Evolutionary conservation across 1,140 invertebrate genomes (phyloP).

Genomic region (Mizuhopecten yessoensis): DNA sequence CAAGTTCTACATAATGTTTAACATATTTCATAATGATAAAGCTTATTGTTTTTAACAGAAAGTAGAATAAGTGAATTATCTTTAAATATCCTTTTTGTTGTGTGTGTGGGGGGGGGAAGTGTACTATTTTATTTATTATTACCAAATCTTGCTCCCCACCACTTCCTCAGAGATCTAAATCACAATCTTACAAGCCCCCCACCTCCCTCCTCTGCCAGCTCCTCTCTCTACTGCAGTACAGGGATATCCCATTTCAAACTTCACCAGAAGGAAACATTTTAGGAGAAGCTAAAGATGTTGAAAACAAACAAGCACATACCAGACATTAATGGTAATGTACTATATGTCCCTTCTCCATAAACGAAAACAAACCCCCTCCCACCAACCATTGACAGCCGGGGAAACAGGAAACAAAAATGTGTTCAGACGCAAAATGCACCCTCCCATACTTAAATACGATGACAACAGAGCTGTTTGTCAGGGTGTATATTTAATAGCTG

Average conservation of each 20-base stretch:
- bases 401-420: neutral
- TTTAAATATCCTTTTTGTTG: too few relatives aligned
- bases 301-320: neutral
- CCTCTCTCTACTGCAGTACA: neutral
- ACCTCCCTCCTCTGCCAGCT: too few relatives aligned
- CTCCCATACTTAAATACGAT: neutral
- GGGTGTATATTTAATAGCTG: constrained; percentile 1
- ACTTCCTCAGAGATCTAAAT: too few relatives aligned
- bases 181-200: too few relatives aligned
- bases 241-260: neutral
- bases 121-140: too few relatives aligned
- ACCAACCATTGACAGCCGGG: neutral
- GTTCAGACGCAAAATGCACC: neutral
- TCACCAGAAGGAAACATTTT: neutral
- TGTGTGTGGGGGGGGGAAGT: too few relatives aligned
- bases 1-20: too few relatives aligned
- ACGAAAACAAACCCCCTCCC: neutral
- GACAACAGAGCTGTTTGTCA: neutral
- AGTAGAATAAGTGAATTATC: too few relatives aligned
- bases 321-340: neutral
- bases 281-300: neutral
- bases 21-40: too few relatives aligned
- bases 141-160: too few relatives aligned
- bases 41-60: too few relatives aligned
- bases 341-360: neutral